Evolutionary conservation across 2,888 invertebrate species (phyloP).

Genomic region (Nomada flava): DNA sequence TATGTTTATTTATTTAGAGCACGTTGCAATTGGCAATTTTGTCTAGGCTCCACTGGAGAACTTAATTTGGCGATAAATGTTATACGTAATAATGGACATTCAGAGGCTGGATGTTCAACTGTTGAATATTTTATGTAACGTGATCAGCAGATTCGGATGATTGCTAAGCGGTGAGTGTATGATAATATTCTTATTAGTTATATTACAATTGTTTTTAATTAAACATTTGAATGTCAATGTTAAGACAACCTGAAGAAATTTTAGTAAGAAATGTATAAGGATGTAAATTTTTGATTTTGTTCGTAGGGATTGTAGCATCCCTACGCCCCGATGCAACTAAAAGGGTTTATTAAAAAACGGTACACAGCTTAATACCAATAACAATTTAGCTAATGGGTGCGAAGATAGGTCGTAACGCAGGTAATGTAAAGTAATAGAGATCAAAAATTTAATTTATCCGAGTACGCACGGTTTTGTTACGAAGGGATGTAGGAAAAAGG

Average conservation of each 20-base stretch:
- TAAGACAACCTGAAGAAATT: not conserved
- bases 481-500: constrained; percentile 40
- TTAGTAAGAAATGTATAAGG: not conserved
- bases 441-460: not conserved
- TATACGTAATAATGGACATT: not conserved
- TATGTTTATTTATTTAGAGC: no score
- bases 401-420: not conserved
- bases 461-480: constrained; percentile 21
- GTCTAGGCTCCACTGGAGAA: no score
- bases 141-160: not conserved
- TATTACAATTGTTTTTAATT: not conserved
- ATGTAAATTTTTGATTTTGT: not conserved
- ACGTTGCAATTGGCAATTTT: no score
- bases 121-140: not conserved
- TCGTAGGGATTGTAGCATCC: not conserved
- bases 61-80: not conserved
- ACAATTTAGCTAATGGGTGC: not conserved
- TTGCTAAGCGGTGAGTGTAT: no score
- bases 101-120: not conserved
- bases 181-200: no score
- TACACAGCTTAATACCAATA: not conserved
- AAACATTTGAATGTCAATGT: not conserved
- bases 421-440: not conserved
- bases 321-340: not conserved
- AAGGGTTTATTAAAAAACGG: not conserved